A percentile compares a stretch with the other conserved stretches of the same genome.
Conservation (phyloP, 1,140 invertebrate species). For the Stratiolaelaps scimitus region DNA sequence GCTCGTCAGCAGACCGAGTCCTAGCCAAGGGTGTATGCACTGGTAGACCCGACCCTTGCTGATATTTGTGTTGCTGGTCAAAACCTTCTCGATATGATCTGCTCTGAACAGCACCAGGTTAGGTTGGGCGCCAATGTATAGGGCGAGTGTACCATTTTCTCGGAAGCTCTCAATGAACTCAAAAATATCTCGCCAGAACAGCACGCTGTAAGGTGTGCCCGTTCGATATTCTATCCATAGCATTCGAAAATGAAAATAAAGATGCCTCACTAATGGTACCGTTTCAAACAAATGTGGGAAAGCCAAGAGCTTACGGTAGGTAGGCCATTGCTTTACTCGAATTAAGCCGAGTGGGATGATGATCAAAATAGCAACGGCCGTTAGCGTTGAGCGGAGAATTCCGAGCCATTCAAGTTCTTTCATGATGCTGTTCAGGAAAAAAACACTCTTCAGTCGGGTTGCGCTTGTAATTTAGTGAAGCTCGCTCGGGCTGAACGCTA, state of each 20-base stretch:
- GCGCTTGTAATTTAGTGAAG: too few relatives aligned
- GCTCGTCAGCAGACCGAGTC: constrained; percentile 49
- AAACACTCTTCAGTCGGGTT: too few relatives aligned
- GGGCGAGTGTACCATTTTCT: background rate
- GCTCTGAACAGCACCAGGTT: constrained; percentile 1
- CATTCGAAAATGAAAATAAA: background rate
- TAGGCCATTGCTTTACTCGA: too few relatives aligned
- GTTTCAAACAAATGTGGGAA: too few relatives aligned
- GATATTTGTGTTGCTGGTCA: constrained; percentile 51
- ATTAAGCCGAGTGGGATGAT: too few relatives aligned
- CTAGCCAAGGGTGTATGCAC: constrained; percentile 54
- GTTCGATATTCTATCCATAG: background rate
- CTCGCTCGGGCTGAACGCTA: too few relatives aligned
- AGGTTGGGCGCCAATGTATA: background rate
- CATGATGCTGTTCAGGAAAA: too few relatives aligned
- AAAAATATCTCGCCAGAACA: background rate
- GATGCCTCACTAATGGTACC: background rate
- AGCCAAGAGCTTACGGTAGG: too few relatives aligned
- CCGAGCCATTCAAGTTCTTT: too few relatives aligned
- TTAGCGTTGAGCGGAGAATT: too few relatives aligned
- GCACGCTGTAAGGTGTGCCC: background rate
- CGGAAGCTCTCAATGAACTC: background rate
- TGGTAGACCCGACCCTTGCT: constrained; percentile 54
- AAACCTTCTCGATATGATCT: constrained; percentile 38
- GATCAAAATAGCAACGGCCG: too few relatives aligned